These are phyloP conservation scores for Whitmania pigra DNA, from an alignment of 1,140 invertebrate genomes.

Conservation along the genomic window DNA sequence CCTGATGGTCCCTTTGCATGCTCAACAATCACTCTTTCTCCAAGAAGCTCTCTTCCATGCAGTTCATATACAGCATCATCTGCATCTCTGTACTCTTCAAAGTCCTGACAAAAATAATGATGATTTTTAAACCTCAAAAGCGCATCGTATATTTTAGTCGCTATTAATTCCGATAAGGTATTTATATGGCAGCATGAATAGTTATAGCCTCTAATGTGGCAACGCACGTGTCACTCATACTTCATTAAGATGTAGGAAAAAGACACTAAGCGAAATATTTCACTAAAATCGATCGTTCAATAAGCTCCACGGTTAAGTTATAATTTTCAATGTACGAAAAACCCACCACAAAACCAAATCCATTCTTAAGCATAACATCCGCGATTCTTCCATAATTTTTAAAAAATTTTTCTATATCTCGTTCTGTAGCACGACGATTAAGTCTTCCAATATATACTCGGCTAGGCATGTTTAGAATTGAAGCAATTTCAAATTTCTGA, in stretches of 20 bases:
- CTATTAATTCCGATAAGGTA: too few species aligned
- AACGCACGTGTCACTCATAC: too few species aligned
- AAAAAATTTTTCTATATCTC: slow-evolving; percentile 19
- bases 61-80: slow-evolving; percentile 96
- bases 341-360: slow-evolving; percentile 85
- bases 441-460: slow-evolving; percentile 19
- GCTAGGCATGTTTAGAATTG: background rate
- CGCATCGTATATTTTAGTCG: too few species aligned
- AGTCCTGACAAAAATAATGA: slow-evolving; percentile 56
- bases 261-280: too few species aligned
- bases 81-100: slow-evolving; percentile 93
- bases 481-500: too few species aligned
- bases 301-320: too few species aligned
- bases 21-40: slow-evolving; percentile 51
- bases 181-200: too few species aligned
- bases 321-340: too few species aligned
- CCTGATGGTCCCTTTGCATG: slow-evolving; percentile 25
- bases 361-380: slow-evolving; percentile 94
- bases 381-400: slow-evolving; percentile 11
- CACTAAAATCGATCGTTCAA: too few species aligned
- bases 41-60: slow-evolving; percentile 88
- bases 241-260: too few species aligned
- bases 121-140: too few species aligned
- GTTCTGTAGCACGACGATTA: slow-evolving; percentile 2
- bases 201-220: too few species aligned